Evolutionary conservation across 1,140 invertebrate species (phyloP), one percentile per base, ranked within the genome.

Genomic region (Uloborus diversus): DNA sequence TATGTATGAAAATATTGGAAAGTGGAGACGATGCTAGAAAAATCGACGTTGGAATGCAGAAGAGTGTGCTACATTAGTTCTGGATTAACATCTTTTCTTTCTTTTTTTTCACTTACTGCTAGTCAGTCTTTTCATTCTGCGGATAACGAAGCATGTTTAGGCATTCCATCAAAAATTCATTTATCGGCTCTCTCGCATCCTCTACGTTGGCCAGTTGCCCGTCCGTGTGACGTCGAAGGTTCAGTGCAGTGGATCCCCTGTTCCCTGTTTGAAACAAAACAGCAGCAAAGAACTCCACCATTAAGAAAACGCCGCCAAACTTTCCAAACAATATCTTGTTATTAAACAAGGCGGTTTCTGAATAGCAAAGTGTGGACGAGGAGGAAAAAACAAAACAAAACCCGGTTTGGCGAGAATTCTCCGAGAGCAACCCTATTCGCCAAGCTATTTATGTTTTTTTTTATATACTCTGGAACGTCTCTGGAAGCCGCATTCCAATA

Each of bases 381-480:
- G n/a, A n/a, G n/a, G n/a, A n/a, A n/a, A n/a, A 59, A 59, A 28
- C 25, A 30, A 30, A 53, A 51, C 11, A 23, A 51, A 64, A 75
- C 37, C 71, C 71, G 71, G 71, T 75, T 75, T 75, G 71, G 71
- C 71, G 71, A 75, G 71, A 51, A 27, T 7, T 5, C 32, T 32
- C 62, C 33, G 51, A 42, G n/a, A 30, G 71, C 35, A 64, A 64
- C 71, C 71, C 59, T 71, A 30, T 30, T 75, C 71, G 71, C 71
- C 71, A 75, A 75, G 49, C 57, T 17, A 53, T 57, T 73, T 61
- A 25, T 73, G 42, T 57, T 59, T 57, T 14, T 23, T 70, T 70
- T 23, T 70, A 35, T n/a, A 23, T 35, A 32, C 9, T 13, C 17
- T 13, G 37, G 37, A 42, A 42, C 65, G 65, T 68, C 47, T 68